Evolutionary conservation across 2,797 vertebrate species (phyloP), one percentile per base, ranked within the genome.

Genomic region (Xerus rutilus): DNA sequence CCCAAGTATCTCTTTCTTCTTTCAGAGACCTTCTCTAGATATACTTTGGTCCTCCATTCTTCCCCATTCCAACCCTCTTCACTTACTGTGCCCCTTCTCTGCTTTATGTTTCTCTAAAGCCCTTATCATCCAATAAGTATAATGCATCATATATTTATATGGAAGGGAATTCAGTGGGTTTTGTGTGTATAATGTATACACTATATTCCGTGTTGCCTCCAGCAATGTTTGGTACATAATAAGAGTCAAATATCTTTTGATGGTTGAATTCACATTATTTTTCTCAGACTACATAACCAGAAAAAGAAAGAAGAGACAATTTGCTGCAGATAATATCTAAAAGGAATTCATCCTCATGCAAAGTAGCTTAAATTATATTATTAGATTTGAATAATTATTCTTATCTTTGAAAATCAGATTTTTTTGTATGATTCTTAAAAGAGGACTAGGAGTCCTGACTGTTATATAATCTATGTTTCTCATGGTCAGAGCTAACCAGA

Each of bases 361-460:
- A 94, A 95, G 69, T 17, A 76, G 5, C 47, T 93, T 89, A 84
- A 89, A 64, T 78, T 57, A n/a, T 67, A 92, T 64, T 88, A 86
- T 82, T 28, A 62, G 45, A 81, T 83, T 52, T 81, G 10, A 89
- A 81, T 91, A 89, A 94, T 73, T 92, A 82, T 79, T 86, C 9
- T 11, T 67, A 72, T 78, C 32, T 73, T 81, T 88, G 25, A 88
- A 87, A 73, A 86, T 86, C 67, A 77, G 5, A 69, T 93, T 81
- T 96, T 96, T 81, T 64, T 73, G 18, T 6, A 70, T 92, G 70
- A 92, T 21, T 47, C 30, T 87, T 89, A 69, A 65, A 39, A 90
- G 21, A 73, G 49, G 49, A 89, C 57, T 76, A 57, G 35, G 5
- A 78, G 9, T 64, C 6, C n/a, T 69, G 3, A 93, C 7, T 89